These are phyloP conservation scores for Sebastes fasciatus DNA, from an alignment of 2,113 vertebrate genomes.

Conservation along the genomic window DNA sequence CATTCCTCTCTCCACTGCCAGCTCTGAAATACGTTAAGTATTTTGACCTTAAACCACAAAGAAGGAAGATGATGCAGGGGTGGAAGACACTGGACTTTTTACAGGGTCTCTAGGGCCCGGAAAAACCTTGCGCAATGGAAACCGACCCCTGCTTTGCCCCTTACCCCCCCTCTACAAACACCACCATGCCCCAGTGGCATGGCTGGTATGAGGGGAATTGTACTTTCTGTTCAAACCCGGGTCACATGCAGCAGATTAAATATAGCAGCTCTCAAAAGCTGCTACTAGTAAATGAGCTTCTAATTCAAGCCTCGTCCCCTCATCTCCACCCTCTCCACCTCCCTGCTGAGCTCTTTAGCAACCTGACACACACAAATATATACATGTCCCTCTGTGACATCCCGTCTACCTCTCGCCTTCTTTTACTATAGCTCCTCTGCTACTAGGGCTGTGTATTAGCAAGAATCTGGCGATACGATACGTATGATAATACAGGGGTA, in stretches of 20 bases:
- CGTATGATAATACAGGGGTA: too few species aligned
- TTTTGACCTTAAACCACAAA: neutral
- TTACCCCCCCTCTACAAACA: conserved; percentile 6
- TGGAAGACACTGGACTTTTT: neutral
- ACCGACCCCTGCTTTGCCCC: conserved; percentile 18
- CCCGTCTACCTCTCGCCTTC: neutral
- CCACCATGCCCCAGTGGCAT: conserved; percentile 41
- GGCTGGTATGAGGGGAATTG: conserved; percentile 65
- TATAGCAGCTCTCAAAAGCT: conserved; percentile 69
- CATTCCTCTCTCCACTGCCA: neutral
- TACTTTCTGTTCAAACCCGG: conserved; percentile 63
- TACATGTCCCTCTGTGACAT: neutral
- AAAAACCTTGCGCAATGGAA: conserved; percentile 70
- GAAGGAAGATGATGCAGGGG: neutral
- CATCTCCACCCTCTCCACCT: conserved; percentile 25
- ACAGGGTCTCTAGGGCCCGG: neutral
- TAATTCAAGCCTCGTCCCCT: conserved; percentile 58
- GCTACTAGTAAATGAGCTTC: conserved; percentile 66
- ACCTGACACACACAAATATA: conserved; percentile 24
- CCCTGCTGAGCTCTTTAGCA: conserved; percentile 19
- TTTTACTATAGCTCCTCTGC: neutral
- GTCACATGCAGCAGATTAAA: conserved; percentile 75
- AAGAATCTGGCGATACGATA: too few species aligned
- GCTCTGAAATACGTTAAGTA: neutral
- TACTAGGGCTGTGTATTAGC: too few species aligned